A percentile compares a stretch with the other conserved stretches of the same genome.
Conservation (phyloP, 2,888 invertebrate genomes). For the Nemotelus pantherinus region DNA sequence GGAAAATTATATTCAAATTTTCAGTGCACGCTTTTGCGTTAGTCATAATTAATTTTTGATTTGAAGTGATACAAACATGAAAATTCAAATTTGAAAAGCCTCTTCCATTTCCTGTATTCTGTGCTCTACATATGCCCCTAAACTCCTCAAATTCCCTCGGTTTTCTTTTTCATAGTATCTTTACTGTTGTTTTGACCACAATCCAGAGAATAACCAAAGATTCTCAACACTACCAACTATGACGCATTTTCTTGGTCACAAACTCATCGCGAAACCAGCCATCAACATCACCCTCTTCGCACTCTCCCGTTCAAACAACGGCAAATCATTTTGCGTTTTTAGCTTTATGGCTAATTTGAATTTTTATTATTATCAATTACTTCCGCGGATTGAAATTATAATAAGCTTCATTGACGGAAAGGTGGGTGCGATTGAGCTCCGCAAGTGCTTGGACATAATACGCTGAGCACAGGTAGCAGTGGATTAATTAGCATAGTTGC, state of each 20-base stretch:
- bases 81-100: too few species aligned
- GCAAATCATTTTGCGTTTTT: neutral
- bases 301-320: neutral
- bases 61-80: too few species aligned
- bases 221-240: conserved; percentile 11
- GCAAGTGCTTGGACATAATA: neutral
- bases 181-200: neutral
- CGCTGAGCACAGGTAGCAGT: conserved; percentile 10
- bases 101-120: too few species aligned
- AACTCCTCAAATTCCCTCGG: too few species aligned
- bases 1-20: too few species aligned
- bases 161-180: too few species aligned
- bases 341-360: conserved; percentile 30
- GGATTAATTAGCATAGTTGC: conserved; percentile 14
- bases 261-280: neutral
- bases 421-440: conserved; percentile 28
- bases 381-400: conserved; percentile 35
- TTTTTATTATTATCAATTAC: conserved; percentile 41
- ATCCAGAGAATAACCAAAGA: neutral
- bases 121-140: too few species aligned
- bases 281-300: neutral
- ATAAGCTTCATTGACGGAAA: neutral
- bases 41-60: too few species aligned
- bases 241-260: neutral
- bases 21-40: too few species aligned